Base-by-base conservation (phyloP, 1,140 invertebrate species). In the Drosophila serrata region DNA sequence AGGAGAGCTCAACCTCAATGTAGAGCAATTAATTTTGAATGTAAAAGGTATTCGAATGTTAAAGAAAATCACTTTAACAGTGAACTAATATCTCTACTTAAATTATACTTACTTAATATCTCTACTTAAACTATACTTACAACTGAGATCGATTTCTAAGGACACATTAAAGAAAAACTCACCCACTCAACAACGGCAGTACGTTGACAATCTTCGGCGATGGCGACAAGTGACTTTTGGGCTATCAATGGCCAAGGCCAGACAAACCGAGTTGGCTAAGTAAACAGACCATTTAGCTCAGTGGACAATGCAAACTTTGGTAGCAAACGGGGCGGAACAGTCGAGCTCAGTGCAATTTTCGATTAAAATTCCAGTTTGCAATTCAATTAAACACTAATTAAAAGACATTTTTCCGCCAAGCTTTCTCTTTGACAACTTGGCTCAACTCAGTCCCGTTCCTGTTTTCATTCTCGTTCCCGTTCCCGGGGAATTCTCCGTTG, bases 301-400 rank as follows among this genome's bases (percentile, higher is more conserved):
- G 67, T 65, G 75, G 62, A 82, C 82, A 87, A 79, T 82, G 75
- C 79, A 87, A 87, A 87, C 82, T 87, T 74, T 82, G 43, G 27
- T 9, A 29, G 17, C 40, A 68, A 77, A 76, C 75, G 55, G 65
- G 56, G 61, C 80, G 76, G 80, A 88, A 87, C 77, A 84, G 80
- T 64, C 64, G 68, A 81, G 79, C 67, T n/a, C 33, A 6, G 67
- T 76, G 80, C 80, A 80, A 87, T 88, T 87, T 87, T 87, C 84
- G 85, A 87, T 87, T 87, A 88, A 87, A 87, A 87, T 87, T 87
- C 84, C 85, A 87, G 84, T 78, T 88, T 72, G 84, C 84, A 78
- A 84, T 88, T 88, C 85, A 87, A 87, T 87, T 87, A 87, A 87
- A 87, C 76, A 78, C 84, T 87, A 87, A 87, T 87, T 87, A 87